Conservation (phyloP, 2,113 vertebrate species). For the Pipra filicauda region DNA sequence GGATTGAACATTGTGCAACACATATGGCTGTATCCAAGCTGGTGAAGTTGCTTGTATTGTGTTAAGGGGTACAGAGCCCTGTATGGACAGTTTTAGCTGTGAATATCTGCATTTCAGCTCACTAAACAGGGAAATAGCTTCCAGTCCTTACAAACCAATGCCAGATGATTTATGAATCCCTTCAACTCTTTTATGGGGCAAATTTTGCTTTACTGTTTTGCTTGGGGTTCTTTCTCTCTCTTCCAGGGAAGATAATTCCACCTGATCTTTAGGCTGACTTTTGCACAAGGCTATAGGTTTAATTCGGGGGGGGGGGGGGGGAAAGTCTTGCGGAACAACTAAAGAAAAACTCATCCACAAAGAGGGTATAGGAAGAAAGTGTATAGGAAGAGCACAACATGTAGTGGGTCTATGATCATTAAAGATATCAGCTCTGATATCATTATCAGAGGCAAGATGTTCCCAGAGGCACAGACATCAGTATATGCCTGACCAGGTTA, state of each 20-base stretch:
- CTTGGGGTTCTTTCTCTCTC: not conserved
- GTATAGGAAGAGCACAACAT: not conserved
- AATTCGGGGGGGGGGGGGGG: not conserved
- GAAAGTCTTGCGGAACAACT: not conserved
- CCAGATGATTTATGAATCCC: not conserved
- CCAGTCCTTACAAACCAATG: not conserved
- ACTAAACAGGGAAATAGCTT: not conserved
- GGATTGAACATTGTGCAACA: not conserved
- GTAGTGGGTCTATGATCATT: not conserved
- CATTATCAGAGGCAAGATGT: not conserved
- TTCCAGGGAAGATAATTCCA: not conserved
- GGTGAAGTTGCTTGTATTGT: not conserved
- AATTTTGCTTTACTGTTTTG: not conserved
- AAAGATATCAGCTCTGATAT: not conserved
- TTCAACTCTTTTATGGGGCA: not conserved
- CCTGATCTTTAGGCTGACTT: not conserved
- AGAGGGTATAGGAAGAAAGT: not conserved
- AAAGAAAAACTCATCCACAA: not conserved
- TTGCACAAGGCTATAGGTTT: not conserved
- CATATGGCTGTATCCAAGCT: accelerated
- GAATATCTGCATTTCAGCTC: not conserved
- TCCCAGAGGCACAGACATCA: not conserved
- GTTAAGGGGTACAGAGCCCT: not conserved
- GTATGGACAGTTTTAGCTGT: accelerated
- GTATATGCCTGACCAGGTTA: not conserved